phyloP scores from a whole-genome alignment of 2,888 invertebrate species.

The Malachius bipustulatus region DNA sequence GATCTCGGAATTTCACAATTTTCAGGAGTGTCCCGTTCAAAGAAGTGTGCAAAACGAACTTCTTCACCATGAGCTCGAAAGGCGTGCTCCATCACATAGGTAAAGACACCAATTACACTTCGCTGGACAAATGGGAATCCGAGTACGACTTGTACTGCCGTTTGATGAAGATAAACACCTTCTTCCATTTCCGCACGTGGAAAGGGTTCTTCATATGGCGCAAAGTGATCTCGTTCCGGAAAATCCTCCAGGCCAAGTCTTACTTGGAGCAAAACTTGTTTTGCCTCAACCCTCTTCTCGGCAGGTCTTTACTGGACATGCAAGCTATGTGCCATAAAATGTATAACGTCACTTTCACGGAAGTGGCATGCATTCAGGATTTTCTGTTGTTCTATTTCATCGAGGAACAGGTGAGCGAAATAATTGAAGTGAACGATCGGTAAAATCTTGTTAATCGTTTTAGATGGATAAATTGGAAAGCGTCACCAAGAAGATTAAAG shows the following conservation, averaged over 20 bases:
- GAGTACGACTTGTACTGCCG: constrained; percentile 71
- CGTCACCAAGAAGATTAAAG: constrained; percentile 32
- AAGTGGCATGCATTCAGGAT: constrained; percentile 40
- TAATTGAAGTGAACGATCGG: background rate
- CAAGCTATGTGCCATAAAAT: constrained; percentile 56
- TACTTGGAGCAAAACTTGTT: constrained; percentile 58
- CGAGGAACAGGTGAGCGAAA: constrained; percentile 49
- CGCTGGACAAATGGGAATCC: constrained; percentile 66
- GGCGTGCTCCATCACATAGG: constrained; percentile 68
- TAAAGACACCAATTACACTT: constrained; percentile 66
- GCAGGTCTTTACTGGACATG: constrained; percentile 58
- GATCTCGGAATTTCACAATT: too few species aligned
- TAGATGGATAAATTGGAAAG: constrained; percentile 39
- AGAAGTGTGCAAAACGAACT: constrained; percentile 54
- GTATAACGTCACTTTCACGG: constrained; percentile 49
- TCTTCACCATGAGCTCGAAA: constrained; percentile 67
- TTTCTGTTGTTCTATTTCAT: constrained; percentile 55
- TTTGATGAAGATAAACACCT: constrained; percentile 61
- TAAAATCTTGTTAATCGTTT: too few species aligned
- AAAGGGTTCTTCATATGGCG: constrained; percentile 40
- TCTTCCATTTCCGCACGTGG: constrained; percentile 58
- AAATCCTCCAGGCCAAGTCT: constrained; percentile 47
- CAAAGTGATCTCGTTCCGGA: constrained; percentile 32
- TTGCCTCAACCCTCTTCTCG: constrained; percentile 57
- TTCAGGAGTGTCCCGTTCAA: constrained; percentile 58